Evolutionary conservation across 1,140 invertebrate species (phyloP), one percentile per base, ranked within the genome.

Genomic region (Drosophila melanica): DNA sequence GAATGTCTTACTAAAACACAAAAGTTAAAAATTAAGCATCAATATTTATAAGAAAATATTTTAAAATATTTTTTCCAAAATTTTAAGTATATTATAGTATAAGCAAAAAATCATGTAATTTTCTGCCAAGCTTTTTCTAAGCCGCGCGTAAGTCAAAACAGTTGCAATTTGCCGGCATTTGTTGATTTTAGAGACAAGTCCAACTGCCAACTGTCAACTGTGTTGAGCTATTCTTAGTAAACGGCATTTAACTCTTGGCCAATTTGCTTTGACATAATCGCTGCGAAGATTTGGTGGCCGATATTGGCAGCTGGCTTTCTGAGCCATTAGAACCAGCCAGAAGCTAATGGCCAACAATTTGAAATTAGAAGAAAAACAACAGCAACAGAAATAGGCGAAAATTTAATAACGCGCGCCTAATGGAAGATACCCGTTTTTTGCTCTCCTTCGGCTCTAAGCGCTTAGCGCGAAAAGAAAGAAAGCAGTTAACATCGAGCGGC

Each of bases 331-430:
- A 53, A 18, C 50, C 63, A 55, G 68, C 68, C 73, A 65, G 74
- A 73, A 76, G 60, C 75, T 86, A 87, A 87, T 87, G 79, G 71
- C 75, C 86, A 71, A 66, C 51, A 58, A 81, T 86, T 87, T 81
- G 37, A 57, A 51, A 55, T 30, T 7, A 35, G 39, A 27, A 30
- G 42, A 68, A 35, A 35, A 27, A 27, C 33, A 23, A 58, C 59
- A 62, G 65, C 39, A 84, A 70, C 68, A 62, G 44, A 66, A 81
- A 86, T 81, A 76, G 81, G 81, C 79, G 69, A 79, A 42, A 79
- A 87, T 79, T 67, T 86, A 87, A 82, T 81, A 78, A 81, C 64
- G 75, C 75, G 75, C 66, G 23, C 70, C 78, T 62, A 64, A 78
- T 86, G 78, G 78, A 81, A 75, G n/a, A 42, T 47, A 41, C 48